phyloP scores from a whole-genome alignment of 2,113 vertebrate species.

The Hiodon alosoides region DNA sequence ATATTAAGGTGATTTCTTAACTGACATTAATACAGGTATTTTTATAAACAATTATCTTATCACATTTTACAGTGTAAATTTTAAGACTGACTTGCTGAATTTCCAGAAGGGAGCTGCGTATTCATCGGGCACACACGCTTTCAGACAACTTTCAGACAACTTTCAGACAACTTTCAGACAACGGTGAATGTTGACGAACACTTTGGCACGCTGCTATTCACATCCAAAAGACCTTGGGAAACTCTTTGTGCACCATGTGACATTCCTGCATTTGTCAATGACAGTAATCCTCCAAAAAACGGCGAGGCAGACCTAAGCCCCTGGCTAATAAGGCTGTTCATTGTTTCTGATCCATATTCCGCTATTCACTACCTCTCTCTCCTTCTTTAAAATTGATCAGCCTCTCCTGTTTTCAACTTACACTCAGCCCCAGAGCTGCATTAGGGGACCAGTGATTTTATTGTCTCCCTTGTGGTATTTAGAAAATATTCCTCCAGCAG shows the following conservation, averaged over 20 bases:
- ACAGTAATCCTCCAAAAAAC: constrained; percentile 23
- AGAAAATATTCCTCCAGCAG: neutral
- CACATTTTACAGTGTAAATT: no score
- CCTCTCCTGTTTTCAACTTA: constrained; percentile 3
- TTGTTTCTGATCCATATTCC: neutral
- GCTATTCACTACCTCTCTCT: neutral
- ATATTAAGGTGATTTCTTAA: neutral
- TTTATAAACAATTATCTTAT: neutral
- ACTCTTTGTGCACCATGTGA: neutral
- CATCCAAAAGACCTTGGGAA: constrained; percentile 1
- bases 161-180: no score
- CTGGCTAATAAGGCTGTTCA: neutral
- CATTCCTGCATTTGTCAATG: constrained; percentile 14
- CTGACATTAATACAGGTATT: neutral
- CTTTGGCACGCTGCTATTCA: neutral
- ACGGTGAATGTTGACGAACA: neutral
- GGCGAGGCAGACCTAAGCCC: neutral
- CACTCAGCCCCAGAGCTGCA: neutral
- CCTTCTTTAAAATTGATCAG: no score
- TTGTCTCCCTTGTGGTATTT: neutral
- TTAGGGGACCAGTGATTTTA: constrained; percentile 14
- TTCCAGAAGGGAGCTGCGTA: no score
- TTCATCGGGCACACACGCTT: no score
- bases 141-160: no score
- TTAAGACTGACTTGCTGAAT: no score